A percentile compares a stretch with the other conserved stretches of the same genome.
Conservation (phyloP, 2,888 invertebrate genomes). For the Morinoia aosen region DNA sequence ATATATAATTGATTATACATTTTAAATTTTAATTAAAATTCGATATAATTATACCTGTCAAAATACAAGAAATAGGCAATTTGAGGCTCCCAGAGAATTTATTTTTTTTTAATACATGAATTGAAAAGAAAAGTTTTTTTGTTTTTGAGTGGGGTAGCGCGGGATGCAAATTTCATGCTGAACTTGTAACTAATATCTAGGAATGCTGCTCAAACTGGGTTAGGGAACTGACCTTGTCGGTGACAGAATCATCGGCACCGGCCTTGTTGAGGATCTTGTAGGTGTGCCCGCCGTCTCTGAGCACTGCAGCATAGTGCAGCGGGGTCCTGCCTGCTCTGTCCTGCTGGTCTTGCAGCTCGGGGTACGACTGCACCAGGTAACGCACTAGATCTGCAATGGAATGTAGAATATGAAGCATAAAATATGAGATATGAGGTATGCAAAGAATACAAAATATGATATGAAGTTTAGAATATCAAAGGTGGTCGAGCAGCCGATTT, state of each 20-base stretch:
- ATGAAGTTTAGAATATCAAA: too few species aligned
- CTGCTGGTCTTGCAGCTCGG: slow-evolving; percentile 84
- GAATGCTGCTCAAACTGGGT: background rate
- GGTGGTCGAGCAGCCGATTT: background rate
- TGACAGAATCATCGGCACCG: slow-evolving; percentile 85
- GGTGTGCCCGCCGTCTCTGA: slow-evolving; percentile 83
- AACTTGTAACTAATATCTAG: background rate
- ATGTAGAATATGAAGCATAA: background rate
- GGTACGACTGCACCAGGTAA: slow-evolving; percentile 84
- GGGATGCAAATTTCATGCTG: too few species aligned
- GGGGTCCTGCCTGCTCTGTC: slow-evolving; percentile 72
- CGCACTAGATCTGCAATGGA: slow-evolving; percentile 70
- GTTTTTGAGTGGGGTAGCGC: too few species aligned
- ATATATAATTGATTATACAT: too few species aligned
- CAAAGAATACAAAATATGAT: too few species aligned
- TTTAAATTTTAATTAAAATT: too few species aligned
- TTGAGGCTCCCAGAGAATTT: too few species aligned
- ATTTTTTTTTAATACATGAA: too few species aligned
- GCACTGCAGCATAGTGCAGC: slow-evolving; percentile 73
- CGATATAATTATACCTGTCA: too few species aligned
- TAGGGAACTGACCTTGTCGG: slow-evolving; percentile 81
- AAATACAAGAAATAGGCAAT: too few species aligned
- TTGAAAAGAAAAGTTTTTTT: too few species aligned
- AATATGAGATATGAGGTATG: too few species aligned
- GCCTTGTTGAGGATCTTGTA: slow-evolving; percentile 87